Base-by-base conservation (phyloP, 1,140 invertebrate genomes). In the Andrena cerasifolii region DNA sequence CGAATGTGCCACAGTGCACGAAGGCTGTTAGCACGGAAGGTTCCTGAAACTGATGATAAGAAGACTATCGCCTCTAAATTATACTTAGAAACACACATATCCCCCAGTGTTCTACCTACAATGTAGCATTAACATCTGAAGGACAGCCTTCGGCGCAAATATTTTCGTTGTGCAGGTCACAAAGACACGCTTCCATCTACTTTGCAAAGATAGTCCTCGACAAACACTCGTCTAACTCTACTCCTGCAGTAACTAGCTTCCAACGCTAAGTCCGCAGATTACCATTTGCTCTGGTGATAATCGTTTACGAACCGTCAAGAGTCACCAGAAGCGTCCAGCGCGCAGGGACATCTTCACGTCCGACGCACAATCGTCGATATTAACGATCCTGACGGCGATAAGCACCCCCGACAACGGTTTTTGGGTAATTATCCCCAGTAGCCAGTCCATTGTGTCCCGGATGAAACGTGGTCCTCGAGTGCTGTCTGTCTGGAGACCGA, bases 381-480 rank as follows among this genome's bases (percentile, higher is more conserved):
- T 67, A 75, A 75, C 73, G 73, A 75, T 51, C 73, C 70, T 18
- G 58, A 12, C 56, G 56, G 43, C 43, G 24, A 70, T 51, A 28
- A 70, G 54, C 72, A 7, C n/a, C 16, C 36, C 31, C 36, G 14
- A 18, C 45, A 21, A 61, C 43, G 74, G 66, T 77, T 77, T 77
- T 77, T 77, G 74, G 59, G 58, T 78, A 83, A 83, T 83, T 83
- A 83, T 82, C 74, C n/a, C 45, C 54, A 14, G 80, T 75, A 82
- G 66, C 74, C 79, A 26, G 65, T 62, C 33, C 24, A 51, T 45
- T 54, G 65, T 61, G 45, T 70, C 56, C 62, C 65, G 65, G 56
- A 62, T 59, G 31, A 62, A 62, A 62, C 70, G 53, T 66, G 14
- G 65, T 28, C 7, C 51, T 58, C 49, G 63, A 68, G 58, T 63